A percentile compares a stretch with the other conserved stretches of the same genome.
Evolutionary conservation across 1,140 invertebrate species (phyloP).

Genomic region (Magallana ariakensis): DNA sequence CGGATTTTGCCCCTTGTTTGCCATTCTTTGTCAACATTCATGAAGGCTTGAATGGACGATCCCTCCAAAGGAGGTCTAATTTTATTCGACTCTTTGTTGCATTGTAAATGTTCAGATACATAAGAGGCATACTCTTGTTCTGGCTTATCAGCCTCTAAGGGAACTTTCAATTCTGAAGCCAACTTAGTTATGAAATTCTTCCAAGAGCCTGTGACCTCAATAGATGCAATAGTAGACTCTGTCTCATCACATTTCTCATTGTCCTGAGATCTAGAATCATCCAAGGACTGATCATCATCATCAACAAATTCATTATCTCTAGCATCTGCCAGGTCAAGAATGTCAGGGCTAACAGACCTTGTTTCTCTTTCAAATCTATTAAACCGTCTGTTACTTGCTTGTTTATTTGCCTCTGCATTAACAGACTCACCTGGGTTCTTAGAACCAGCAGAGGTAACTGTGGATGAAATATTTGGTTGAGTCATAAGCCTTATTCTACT

Average conservation of each 20-base stretch:
- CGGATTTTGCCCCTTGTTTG: neutral
- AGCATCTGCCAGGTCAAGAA: neutral
- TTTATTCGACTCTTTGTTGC: neutral
- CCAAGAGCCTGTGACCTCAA: neutral
- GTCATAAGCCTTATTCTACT: neutral
- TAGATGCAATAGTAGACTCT: neutral
- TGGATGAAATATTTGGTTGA: neutral
- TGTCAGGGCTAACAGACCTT: neutral
- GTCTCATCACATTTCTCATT: neutral
- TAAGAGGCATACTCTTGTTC: neutral
- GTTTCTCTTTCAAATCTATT: conserved; percentile 8
- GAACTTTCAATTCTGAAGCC: neutral
- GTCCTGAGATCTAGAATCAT: no score
- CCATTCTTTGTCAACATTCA: conserved; percentile 6
- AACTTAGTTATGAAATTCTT: neutral
- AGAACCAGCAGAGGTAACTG: neutral
- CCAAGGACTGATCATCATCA: no score
- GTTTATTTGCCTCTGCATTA: neutral
- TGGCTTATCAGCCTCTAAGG: conserved; percentile 17
- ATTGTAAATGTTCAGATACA: neutral
- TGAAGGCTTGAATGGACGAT: conserved; percentile 1
- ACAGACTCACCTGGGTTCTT: neutral
- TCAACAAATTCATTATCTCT: neutral
- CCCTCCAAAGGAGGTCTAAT: conserved; percentile 1
- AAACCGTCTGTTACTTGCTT: neutral